Percentiles rank a stretch among this genome's conserved stretches.
phyloP scores from a whole-genome alignment of 2,797 vertebrate species.

The Lepus oiostolus region DNA sequence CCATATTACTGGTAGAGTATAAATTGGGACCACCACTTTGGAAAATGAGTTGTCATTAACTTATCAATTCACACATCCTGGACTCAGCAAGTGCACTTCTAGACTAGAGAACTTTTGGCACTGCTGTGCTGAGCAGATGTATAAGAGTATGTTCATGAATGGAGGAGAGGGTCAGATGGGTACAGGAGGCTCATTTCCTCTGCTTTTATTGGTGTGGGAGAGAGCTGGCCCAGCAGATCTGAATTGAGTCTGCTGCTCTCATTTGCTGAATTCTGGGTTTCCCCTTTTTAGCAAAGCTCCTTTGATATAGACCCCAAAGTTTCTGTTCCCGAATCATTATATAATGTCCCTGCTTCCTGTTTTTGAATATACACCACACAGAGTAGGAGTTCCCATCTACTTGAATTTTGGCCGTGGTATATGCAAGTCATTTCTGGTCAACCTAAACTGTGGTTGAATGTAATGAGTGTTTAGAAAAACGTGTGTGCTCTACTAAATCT shows the following conservation, averaged over 20 bases:
- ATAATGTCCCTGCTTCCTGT: not conserved
- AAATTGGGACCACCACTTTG: no score
- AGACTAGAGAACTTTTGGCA: not conserved
- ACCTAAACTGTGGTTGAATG: not conserved
- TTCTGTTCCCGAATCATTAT: not conserved
- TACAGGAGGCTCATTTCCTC: not conserved
- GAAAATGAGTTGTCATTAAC: not conserved
- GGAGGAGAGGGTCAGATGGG: not conserved
- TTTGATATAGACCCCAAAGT: not conserved
- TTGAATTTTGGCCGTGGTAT: not conserved
- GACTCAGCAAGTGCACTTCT: not conserved
- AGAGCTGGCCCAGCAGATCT: not conserved
- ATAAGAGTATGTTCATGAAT: not conserved
- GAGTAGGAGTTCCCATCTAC: not conserved
- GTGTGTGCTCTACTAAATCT: not conserved
- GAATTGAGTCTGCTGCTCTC: not conserved
- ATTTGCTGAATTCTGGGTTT: not conserved
- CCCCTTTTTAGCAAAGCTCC: not conserved
- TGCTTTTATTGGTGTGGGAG: not conserved
- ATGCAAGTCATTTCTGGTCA: no score
- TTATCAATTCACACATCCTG: not conserved
- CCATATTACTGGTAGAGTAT: not conserved
- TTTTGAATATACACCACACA: not conserved
- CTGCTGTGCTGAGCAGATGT: not conserved
- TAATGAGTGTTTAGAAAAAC: not conserved